These are phyloP conservation scores for Itoplectis maculator DNA, from an alignment of 2,888 invertebrate genomes.

Conservation along the genomic window DNA sequence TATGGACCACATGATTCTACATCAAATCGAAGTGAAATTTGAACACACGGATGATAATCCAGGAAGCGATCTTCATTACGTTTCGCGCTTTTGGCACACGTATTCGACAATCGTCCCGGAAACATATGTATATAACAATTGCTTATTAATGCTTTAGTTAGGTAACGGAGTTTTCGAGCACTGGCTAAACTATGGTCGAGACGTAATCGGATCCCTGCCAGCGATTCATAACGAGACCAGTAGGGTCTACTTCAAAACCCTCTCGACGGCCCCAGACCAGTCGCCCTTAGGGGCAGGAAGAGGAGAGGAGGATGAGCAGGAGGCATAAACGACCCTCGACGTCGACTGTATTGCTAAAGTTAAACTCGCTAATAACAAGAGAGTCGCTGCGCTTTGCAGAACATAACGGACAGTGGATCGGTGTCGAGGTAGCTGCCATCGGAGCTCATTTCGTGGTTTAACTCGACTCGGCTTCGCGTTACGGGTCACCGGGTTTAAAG, in stretches of 20 bases:
- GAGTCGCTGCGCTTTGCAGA: constrained; percentile 5
- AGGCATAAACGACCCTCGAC: constrained; percentile 12
- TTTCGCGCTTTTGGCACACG: neutral
- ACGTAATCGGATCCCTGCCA: constrained; percentile 40
- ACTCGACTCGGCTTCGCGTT: neutral
- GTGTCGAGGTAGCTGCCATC: constrained; percentile 4
- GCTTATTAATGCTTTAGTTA: constrained; percentile 26
- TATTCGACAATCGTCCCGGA: neutral
- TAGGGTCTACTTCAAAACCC: constrained; percentile 27
- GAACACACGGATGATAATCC: neutral
- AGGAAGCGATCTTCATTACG: constrained; percentile 1
- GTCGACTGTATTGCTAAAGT: constrained; percentile 38
- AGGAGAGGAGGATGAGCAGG: neutral
- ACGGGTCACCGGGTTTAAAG: too few relatives aligned
- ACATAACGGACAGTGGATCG: constrained; percentile 1
- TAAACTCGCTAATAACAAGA: constrained; percentile 23
- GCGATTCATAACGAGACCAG: constrained; percentile 23
- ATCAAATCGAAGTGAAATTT: constrained; percentile 2
- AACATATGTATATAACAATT: constrained; percentile 1
- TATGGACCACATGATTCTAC: too few relatives aligned
- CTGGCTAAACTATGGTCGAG: constrained; percentile 1
- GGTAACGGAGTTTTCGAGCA: constrained; percentile 13
- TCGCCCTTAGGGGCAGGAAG: neutral
- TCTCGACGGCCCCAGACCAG: constrained; percentile 8
- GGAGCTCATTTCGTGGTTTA: neutral